Evolutionary conservation across 2,888 invertebrate species (phyloP).

Genomic region (Ectemnius lituratus): DNA sequence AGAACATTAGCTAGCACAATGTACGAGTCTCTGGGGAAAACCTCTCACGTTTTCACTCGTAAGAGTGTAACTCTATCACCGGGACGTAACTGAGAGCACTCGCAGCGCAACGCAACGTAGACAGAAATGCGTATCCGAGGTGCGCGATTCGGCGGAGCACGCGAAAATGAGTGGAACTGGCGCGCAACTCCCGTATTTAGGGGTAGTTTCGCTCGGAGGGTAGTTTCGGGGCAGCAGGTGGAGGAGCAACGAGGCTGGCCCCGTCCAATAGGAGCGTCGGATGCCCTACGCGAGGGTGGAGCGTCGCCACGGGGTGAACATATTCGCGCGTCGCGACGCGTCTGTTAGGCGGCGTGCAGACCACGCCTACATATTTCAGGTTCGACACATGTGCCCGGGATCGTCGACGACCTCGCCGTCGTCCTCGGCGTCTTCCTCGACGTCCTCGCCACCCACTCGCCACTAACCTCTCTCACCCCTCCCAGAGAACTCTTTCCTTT

Average conservation of each 20-base stretch:
- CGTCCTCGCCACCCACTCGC: slow-evolving; percentile 11
- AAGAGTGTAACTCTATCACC: too few species aligned
- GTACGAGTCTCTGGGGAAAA: too few species aligned
- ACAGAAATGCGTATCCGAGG: slow-evolving; percentile 1
- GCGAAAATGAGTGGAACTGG: slow-evolving; percentile 73
- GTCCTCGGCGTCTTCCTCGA: slow-evolving; percentile 44
- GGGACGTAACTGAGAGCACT: slow-evolving; percentile 20
- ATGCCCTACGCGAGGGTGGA: slow-evolving; percentile 71
- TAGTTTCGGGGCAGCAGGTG: slow-evolving; percentile 70
- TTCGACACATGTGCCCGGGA: slow-evolving; percentile 76
- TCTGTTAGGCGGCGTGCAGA: slow-evolving; percentile 73
- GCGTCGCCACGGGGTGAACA: slow-evolving; percentile 73
- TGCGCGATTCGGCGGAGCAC: slow-evolving; percentile 65
- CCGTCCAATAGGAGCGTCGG: slow-evolving; percentile 71
- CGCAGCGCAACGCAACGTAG: slow-evolving; percentile 17
- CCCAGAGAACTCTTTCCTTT: slow-evolving; percentile 19
- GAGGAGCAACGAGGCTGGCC: slow-evolving; percentile 74
- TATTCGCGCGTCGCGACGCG: slow-evolving; percentile 76
- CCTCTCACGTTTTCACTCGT: too few species aligned
- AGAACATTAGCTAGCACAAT: too few species aligned
- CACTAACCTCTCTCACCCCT: not conserved
- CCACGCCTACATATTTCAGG: slow-evolving; percentile 78
- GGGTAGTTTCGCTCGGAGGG: slow-evolving; percentile 64
- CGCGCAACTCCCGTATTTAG: slow-evolving; percentile 75
- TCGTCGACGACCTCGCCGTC: slow-evolving; percentile 54